These are phyloP conservation scores for Allacma fusca DNA, from an alignment of 2,888 invertebrate species.

Conservation along the genomic window DNA sequence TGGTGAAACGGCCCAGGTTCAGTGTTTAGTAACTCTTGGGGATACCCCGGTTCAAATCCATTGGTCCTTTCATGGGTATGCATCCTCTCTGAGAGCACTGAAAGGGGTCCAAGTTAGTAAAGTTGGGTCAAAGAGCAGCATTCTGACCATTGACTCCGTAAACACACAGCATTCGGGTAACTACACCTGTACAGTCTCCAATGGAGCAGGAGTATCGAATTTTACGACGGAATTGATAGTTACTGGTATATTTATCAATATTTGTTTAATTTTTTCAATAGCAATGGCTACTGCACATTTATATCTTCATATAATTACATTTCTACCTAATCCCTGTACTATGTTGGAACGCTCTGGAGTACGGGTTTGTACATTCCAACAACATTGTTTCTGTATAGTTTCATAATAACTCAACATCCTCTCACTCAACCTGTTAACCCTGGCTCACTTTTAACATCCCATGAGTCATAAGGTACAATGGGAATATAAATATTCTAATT, in stretches of 20 bases:
- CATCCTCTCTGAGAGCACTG: conserved; percentile 62
- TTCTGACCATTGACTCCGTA: conserved; percentile 68
- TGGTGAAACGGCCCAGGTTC: conserved; percentile 61
- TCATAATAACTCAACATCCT: no score
- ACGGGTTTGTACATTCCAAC: no score
- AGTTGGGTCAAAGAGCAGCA: conserved; percentile 71
- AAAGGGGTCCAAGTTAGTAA: conserved; percentile 63
- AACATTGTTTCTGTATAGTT: no score
- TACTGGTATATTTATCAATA: conserved; percentile 50
- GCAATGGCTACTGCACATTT: not conserved
- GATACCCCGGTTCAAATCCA: conserved; percentile 63
- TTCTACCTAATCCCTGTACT: no score
- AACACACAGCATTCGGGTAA: conserved; percentile 70
- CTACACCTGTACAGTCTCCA: conserved; percentile 69
- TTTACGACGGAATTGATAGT: conserved; percentile 62
- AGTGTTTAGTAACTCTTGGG: conserved; percentile 63
- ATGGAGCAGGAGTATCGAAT: conserved; percentile 62
- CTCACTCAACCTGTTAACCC: no score
- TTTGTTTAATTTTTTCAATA: not conserved
- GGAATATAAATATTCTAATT: no score
- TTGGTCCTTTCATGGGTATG: conserved; percentile 65
- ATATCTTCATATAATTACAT: no score
- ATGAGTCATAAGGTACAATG: no score
- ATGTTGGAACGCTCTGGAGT: no score
- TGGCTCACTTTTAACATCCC: no score